phyloP scores from a whole-genome alignment of 1,140 invertebrate genomes.

The Magallana angulata region DNA sequence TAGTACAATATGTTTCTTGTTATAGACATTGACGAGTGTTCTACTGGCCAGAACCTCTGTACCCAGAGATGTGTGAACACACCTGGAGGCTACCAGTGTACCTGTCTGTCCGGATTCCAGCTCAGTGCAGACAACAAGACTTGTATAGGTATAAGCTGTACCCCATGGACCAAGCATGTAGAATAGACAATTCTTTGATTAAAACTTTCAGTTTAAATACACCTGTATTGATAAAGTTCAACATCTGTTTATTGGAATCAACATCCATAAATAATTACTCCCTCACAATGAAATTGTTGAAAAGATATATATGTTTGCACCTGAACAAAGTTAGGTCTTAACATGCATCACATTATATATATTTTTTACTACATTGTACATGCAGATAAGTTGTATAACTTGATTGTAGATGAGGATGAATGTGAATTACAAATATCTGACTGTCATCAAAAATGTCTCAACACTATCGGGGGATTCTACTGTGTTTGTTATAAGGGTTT shows the following conservation, averaged over 20 bases:
- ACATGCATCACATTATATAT: too few species aligned
- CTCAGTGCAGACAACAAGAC: constrained; percentile 38
- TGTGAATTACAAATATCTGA: neutral
- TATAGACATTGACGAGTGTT: constrained; percentile 46
- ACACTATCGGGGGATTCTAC: neutral
- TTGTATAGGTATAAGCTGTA: constrained; percentile 28
- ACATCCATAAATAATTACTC: too few species aligned
- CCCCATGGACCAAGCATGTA: too few species aligned
- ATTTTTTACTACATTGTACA: too few species aligned
- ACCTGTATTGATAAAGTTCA: too few species aligned
- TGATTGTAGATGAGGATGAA: neutral
- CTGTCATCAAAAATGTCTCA: neutral
- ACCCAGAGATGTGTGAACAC: constrained; percentile 42
- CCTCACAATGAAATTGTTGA: too few species aligned
- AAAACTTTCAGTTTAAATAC: too few species aligned
- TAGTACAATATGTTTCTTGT: neutral
- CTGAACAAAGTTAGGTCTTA: too few species aligned
- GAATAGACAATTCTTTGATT: too few species aligned
- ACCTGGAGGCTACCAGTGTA: constrained; percentile 38
- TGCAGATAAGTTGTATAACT: too few species aligned
- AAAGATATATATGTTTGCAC: too few species aligned
- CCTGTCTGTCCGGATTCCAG: constrained; percentile 32
- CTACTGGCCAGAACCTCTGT: constrained; percentile 26
- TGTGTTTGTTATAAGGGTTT: constrained; percentile 9
- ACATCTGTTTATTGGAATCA: too few species aligned